Evolutionary conservation across 1,140 invertebrate species (phyloP).

Genomic region (Agrilus planipennis): DNA sequence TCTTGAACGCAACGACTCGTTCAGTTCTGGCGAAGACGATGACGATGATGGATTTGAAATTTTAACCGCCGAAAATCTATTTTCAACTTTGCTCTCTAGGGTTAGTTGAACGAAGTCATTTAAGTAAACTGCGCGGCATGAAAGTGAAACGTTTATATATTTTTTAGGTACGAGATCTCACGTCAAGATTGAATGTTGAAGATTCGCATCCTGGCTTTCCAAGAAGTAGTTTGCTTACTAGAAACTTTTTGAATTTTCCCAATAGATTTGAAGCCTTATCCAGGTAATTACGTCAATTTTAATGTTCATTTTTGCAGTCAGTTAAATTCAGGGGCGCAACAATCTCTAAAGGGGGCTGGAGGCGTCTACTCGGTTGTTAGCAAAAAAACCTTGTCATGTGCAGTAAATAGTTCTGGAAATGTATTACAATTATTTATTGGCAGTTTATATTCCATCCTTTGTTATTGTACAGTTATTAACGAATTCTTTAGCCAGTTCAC

Average conservation of each 20-base stretch:
- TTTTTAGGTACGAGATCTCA: constrained; percentile 63
- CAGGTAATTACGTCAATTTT: constrained; percentile 16
- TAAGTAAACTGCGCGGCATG: too few relatives aligned
- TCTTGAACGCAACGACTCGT: constrained; percentile 62
- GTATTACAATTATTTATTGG: too few relatives aligned
- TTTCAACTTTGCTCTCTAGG: constrained; percentile 72
- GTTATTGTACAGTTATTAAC: too few relatives aligned
- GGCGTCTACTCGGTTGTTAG: too few relatives aligned
- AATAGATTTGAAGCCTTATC: constrained; percentile 24
- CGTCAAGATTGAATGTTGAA: constrained; percentile 72
- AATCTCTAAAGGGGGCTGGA: too few relatives aligned
- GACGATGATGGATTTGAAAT: constrained; percentile 84
- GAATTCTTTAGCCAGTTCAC: too few relatives aligned
- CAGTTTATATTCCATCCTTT: too few relatives aligned
- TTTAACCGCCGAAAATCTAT: constrained; percentile 79
- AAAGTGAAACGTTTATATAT: too few relatives aligned
- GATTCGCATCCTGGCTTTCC: constrained; percentile 48
- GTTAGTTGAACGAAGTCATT: constrained; percentile 36
- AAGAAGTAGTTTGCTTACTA: constrained; percentile 40
- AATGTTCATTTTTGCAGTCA: neutral
- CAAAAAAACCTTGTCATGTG: too few relatives aligned
- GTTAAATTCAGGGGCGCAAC: too few relatives aligned
- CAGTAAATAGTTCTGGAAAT: too few relatives aligned
- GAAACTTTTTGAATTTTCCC: constrained; percentile 29
- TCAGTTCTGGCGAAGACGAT: constrained; percentile 77